Evolutionary conservation across 2,797 vertebrate genomes (phyloP), one percentile per base, ranked within the genome.

Genomic region (Molossus alvarezi): DNA sequence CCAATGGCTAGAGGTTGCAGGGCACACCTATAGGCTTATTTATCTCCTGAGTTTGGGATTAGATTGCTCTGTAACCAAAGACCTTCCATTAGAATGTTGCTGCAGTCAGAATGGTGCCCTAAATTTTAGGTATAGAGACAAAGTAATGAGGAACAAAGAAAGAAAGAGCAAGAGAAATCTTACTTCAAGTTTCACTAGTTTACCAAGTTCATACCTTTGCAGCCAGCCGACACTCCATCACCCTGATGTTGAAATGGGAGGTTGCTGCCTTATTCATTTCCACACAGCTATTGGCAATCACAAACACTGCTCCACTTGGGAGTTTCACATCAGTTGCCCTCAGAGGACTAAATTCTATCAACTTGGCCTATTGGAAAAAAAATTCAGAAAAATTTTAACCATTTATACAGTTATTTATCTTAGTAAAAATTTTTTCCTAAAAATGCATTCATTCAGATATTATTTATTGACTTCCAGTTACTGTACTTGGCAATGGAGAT

Each of bases 181-280:
- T 97, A 93, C 92, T 87, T 97, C 96, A 97, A 93, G 93, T 93
- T 97, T 97, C 90, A 95, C 95, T 95, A 94, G 81, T 95, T 97
- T 97, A 88, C 97, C 94, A 83, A 96, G 95, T 91, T 91, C 1
- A 67, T 98, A 99, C 99, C 99, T 99, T 99, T 55, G 99, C 99
- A 96, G 99, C 99, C 88, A 99, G 99, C 94, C 98, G 98, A 98
- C 99, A 99, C 98, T 99, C 99, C 98, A 99, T 99, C 98, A 99
- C 99, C 75, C 99, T 99, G 98, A 99, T 99, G 98, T 99, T 99
- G 98, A 98, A 99, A 98, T 99, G 99, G 97, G 99, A 99, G 55
- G 99, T 99, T 55, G 99, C 99, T 57, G 99, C 99, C 98, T 99
- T 99, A 98, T 99, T 99, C 99, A 99, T 99, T 98, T 99, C 99